Evolutionary conservation across 2,888 invertebrate species (phyloP).

Genomic region (Cryptus viduatorius): DNA sequence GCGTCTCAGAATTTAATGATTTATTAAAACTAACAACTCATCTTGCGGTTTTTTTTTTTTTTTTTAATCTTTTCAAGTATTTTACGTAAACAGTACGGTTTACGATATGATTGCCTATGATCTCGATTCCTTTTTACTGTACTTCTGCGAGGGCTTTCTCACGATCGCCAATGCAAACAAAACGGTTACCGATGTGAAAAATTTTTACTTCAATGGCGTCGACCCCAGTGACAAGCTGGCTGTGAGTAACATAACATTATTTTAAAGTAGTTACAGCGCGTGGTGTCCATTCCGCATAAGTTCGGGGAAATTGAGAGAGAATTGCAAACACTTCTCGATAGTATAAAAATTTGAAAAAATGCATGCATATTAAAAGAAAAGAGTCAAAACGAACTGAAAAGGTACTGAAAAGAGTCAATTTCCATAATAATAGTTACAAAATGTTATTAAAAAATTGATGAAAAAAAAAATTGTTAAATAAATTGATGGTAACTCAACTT

Average conservation of each 20-base stretch:
- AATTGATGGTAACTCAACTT: too few species aligned
- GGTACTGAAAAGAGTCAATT: too few species aligned
- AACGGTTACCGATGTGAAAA: constrained; percentile 28
- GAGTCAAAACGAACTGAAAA: too few species aligned
- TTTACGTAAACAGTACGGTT: constrained; percentile 59
- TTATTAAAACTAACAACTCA: background rate
- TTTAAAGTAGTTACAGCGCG: too few species aligned
- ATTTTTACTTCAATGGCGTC: constrained; percentile 64
- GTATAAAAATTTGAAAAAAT: too few species aligned
- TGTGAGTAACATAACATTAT: constrained; percentile 54
- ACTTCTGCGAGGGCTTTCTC: constrained; percentile 29
- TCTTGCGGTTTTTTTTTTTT: background rate
- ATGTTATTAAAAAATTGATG: too few species aligned
- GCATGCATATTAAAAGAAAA: too few species aligned
- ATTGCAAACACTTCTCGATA: too few species aligned
- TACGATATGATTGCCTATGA: constrained; percentile 51
- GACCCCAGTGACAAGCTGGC: constrained; percentile 49
- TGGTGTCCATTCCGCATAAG: too few species aligned
- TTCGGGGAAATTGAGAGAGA: too few species aligned
- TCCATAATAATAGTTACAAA: too few species aligned
- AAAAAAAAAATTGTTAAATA: too few species aligned
- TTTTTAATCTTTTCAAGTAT: constrained; percentile 35
- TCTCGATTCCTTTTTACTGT: constrained; percentile 45
- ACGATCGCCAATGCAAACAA: constrained; percentile 6
- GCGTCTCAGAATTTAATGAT: background rate